Base-by-base conservation (phyloP, 2,888 invertebrate genomes). In the Orthonevra nobilis region DNA sequence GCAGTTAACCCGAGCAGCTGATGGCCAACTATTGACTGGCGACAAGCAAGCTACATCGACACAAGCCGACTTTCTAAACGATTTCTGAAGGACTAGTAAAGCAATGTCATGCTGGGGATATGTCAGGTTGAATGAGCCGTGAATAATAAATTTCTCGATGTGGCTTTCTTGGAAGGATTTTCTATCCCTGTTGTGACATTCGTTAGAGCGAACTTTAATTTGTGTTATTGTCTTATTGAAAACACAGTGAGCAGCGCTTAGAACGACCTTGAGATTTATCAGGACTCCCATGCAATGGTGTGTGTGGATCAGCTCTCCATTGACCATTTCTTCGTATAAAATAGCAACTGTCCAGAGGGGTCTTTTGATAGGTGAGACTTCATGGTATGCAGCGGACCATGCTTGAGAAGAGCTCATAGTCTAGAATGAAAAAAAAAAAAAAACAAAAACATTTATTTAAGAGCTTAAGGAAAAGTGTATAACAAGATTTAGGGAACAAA, bases 161-260 rank as follows among this genome's bases (percentile, higher is more conserved):
- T 90, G 89, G 1, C 93, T 89, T 84, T 95, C 94, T 84, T 95
- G 94, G 85, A 93, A 93, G 0, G 92, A 91, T 72, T 91, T 92
- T n/a, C n/a, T n/a, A 0, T 92, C 92, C 86, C 94, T 93, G 0
- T 94, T 94, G 87, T 95, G 95, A 94, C 95, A 95, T 88, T 95
- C 95, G 0, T 95, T 95, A 0, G 93, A 93, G 0, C 95, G 90
- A 1, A 94, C 89, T 40, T 87, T 85, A 1, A 91, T 30, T 0
- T 23, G 2, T 1, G 7, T 3, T 1, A 44, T 6, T 5, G 56
- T 82, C 46, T 84, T 63, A 12, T 82, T 64, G 0, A 84, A 79
- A 15, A 95, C 92, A 85, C 94, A 94, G 87, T 97, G 96, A 0
- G 95, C 95, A 0, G 95, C 95, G 0, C 96, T 96, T 2, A 96